Conservation (phyloP, 2,797 vertebrate species). For the Amniataba percoides region DNA sequence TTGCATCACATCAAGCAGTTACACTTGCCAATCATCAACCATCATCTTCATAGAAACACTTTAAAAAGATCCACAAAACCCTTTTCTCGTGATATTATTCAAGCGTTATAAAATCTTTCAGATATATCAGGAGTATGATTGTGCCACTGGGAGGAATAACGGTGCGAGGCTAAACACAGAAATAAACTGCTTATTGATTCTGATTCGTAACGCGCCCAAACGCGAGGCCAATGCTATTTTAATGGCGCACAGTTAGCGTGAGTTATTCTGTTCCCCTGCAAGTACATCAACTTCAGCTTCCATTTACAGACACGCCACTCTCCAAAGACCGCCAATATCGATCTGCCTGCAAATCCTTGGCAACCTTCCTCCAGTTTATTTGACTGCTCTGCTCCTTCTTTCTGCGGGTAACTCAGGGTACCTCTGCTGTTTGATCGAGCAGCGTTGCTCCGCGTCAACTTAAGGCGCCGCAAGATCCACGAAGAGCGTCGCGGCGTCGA, state of each 20-base stretch:
- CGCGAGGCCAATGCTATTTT: conserved; percentile 25
- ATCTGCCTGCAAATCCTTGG: conserved; percentile 40
- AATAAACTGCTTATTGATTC: conserved; percentile 11
- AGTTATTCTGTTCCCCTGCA: conserved; percentile 15
- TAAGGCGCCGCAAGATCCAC: neutral
- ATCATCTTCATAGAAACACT: neutral
- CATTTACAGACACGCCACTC: conserved; percentile 19
- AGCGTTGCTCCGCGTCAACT: conserved; percentile 14
- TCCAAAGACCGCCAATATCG: conserved; percentile 43
- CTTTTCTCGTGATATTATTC: neutral
- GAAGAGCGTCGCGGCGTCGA: conserved; percentile 4
- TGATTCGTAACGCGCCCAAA: neutral
- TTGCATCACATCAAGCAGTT: no score
- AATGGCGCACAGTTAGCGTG: conserved; percentile 1
- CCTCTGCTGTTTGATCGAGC: conserved; percentile 22
- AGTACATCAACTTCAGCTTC: conserved; percentile 27
- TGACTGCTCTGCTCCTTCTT: conserved; percentile 19
- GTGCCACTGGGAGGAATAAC: neutral
- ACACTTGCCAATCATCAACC: neutral
- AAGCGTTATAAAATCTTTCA: conserved; percentile 2
- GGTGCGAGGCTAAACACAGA: neutral
- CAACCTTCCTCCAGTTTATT: conserved; percentile 32
- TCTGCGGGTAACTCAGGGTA: conserved; percentile 16
- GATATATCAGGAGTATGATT: neutral
- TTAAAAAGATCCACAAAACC: neutral